Evolutionary conservation across 2,888 invertebrate species (phyloP), one percentile per base, ranked within the genome.

Genomic region (Trissolcus japonicus): DNA sequence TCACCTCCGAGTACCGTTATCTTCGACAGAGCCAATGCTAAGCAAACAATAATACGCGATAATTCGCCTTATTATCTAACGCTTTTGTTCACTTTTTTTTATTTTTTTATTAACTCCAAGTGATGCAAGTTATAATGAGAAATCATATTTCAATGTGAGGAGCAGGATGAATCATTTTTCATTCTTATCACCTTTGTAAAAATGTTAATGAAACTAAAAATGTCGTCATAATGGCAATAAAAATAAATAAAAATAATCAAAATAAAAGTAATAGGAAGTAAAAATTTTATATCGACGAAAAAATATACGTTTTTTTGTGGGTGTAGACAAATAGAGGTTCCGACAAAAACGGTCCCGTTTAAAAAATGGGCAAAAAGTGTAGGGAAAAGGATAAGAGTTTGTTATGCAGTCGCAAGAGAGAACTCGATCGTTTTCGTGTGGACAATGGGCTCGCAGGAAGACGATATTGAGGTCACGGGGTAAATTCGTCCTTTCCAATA

Each of bases 401-500:
- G 63, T 62, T 76, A 41, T 60, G 63, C 56, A 48, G 59, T 54
- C 63, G 67, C 60, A 35, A 35, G 59, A 61, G 60, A 71, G 74
- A 79, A 69, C 25, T 61, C 61, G 79, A 69, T 79, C 75, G 74
- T 67, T 78, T 75, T 62, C 57, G 69, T 74, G 78, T 35, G 35
- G 79, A 77, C 72, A 72, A 71, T 75, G 66, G 59, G 68, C 66
- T 75, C 67, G 54, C 25, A 59, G 67, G 78, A 79, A 78, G 78
- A 71, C 63, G 43, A 80, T 82, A 86, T 84, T 81, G 82, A 80
- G 86, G 86, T 86, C 86, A 85, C 81, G 83, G 85, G 83, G 83
- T 85, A 84, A 84, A 82, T 73, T 75, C 56, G 61, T 57, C 66
- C 55, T 76, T 67, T 51, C 73, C 79, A 72, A 79, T 79, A 79